These are phyloP conservation scores for Mimachlamys varia DNA, from an alignment of 2,888 invertebrate genomes.

Conservation along the genomic window DNA sequence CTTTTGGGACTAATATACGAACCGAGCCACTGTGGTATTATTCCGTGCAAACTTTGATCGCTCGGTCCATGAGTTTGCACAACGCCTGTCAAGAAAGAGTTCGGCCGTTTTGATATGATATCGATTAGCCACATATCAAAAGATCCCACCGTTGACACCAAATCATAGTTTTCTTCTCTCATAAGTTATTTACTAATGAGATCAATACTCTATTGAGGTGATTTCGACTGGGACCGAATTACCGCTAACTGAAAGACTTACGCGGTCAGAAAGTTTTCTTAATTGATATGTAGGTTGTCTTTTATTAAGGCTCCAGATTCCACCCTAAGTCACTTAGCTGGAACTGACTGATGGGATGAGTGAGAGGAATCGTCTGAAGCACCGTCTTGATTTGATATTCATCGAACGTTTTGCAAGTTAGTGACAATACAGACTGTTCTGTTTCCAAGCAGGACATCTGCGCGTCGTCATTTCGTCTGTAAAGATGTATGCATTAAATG, in stretches of 20 bases:
- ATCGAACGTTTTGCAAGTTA: background rate
- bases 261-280: background rate
- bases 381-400: background rate
- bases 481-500: background rate
- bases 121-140: background rate
- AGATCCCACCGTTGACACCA: background rate
- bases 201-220: background rate
- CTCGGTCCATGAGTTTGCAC: background rate
- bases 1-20: background rate
- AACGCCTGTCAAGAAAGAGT: background rate
- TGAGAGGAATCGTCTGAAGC: background rate
- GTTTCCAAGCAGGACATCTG: background rate
- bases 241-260: background rate
- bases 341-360: background rate
- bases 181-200: background rate
- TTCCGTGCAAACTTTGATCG: background rate
- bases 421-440: background rate
- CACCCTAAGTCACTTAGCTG: background rate
- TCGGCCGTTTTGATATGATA: background rate
- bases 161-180: background rate
- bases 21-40: background rate
- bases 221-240: background rate
- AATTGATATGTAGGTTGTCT: background rate
- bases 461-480: background rate
- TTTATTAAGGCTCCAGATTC: background rate